Conservation (phyloP, 2,888 invertebrate species). For the Leuctra nigra region DNA sequence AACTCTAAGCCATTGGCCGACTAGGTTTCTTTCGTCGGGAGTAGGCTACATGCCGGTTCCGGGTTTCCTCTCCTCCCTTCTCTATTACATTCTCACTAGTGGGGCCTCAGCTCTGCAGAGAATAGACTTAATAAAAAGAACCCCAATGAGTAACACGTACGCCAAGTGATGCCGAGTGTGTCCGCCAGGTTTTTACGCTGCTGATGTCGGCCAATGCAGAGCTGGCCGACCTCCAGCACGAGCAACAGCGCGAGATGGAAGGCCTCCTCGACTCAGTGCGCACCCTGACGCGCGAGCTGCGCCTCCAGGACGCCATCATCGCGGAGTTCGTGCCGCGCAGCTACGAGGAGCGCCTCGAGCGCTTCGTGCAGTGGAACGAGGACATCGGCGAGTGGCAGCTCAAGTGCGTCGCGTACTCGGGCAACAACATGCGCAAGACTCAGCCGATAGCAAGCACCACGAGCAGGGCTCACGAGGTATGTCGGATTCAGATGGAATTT, state of each 20-base stretch:
- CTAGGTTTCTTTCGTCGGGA: no score
- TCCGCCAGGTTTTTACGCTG: conserved; percentile 75
- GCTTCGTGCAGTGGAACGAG: conserved; percentile 95
- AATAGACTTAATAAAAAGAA: no score
- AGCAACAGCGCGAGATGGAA: conserved; percentile 96
- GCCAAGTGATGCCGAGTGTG: no score
- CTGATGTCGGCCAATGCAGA: conserved; percentile 81
- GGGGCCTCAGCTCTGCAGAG: no score
- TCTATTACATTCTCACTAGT: no score
- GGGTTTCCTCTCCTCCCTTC: no score
- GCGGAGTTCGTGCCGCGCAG: conserved; percentile 91
- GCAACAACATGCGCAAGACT: conserved; percentile 91
- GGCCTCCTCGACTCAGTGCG: conserved; percentile 89
- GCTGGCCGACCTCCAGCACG: conserved; percentile 79
- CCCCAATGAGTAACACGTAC: no score
- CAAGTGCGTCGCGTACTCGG: conserved; percentile 96
- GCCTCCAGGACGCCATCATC: conserved; percentile 78
- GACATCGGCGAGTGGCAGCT: conserved; percentile 98
- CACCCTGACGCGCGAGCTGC: conserved; percentile 82
- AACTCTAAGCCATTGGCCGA: no score
- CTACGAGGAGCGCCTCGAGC: conserved; percentile 81
- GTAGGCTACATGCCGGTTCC: no score
- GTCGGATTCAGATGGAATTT: no score
- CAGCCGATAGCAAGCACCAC: no score
- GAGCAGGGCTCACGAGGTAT: conserved; percentile 25